Percentiles rank a stretch among this genome's conserved stretches.
These are phyloP conservation scores for Monarcha castaneiventris DNA, from an alignment of 2,113 vertebrate genomes.

Conservation along the genomic window DNA sequence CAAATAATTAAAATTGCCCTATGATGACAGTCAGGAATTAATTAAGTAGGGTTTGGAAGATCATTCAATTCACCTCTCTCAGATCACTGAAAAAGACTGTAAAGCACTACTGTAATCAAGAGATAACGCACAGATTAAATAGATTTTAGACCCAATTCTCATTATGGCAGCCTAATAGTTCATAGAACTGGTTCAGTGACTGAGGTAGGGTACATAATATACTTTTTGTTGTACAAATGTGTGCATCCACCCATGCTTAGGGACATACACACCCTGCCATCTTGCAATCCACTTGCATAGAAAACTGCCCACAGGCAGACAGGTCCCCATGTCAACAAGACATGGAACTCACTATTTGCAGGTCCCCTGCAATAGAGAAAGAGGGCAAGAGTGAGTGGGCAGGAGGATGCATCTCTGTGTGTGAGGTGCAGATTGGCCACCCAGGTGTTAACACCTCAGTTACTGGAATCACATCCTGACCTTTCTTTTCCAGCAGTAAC, in stretches of 20 bases:
- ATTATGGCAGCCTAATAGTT: background rate
- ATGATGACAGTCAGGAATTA: background rate
- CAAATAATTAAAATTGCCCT: background rate
- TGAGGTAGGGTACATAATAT: background rate
- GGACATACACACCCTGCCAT: background rate
- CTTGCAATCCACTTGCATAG: accelerated
- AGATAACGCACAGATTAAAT: accelerated
- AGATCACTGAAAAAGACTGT: background rate
- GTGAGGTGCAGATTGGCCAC: background rate
- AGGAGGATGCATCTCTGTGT: background rate
- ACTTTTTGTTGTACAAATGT: background rate
- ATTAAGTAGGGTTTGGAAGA: background rate
- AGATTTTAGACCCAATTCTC: background rate
- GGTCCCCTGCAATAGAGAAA: background rate
- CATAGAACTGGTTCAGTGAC: background rate
- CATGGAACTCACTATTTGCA: background rate
- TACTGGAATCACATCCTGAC: background rate
- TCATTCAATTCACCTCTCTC: background rate
- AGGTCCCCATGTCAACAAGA: background rate
- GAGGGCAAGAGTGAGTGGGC: background rate
- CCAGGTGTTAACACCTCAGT: background rate
- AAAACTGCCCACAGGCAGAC: background rate
- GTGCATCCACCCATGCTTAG: background rate
- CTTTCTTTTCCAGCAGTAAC: background rate
- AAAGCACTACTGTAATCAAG: background rate